Base-by-base conservation (phyloP, 2,113 vertebrate genomes). In the Chionodraco myersi region DNA sequence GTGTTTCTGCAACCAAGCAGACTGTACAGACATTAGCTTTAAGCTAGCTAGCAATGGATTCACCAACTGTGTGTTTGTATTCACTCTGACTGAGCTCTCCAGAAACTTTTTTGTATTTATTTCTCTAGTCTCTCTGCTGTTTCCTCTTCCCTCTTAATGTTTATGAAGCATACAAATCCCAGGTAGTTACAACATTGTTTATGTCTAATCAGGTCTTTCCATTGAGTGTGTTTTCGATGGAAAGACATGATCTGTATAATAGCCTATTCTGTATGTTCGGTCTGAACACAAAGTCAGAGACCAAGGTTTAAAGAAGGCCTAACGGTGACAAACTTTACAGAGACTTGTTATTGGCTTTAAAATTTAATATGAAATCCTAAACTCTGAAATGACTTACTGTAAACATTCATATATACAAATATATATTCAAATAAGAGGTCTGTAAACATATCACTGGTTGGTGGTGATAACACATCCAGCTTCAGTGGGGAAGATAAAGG, bases 401-500 rank as follows among this genome's bases (percentile, higher is more conserved):
- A 83, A 26, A 83, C 34, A 84, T 79, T 70, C 61, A 86, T 75
- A 64, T 78, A 74, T 78, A 80, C 26, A 85, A 77, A 76, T 68
- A 41, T 6, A 63, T 47, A 69, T 85, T 78, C 2, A 82, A 67
- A 84, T 56, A 83, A 72, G 62, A 77, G 68, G 58, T 85, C 49
- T 84, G 90, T 89, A 87, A 92, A 92, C 84, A 81, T 84, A 69
- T 80, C 10, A 60, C 13, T 30, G 71, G 30, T 53, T 60, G 51
- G 44, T 61, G 71, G 11, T 68, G 12, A 57, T 26, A 36, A 53
- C 75, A 45, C 21, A 56, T 30, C 72, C 59, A 26, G 58, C 30
- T 60, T n/a, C 12, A 65, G 71, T 63, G 49, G 30, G 53, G 64
- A 48, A 48, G 21, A 44, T 34, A 34, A 62, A 71, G 11, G 23